Percentiles rank a stretch among this genome's conserved stretches.
phyloP scores from a whole-genome alignment of 2,113 vertebrate species.

The Cephalopterus ornatus region DNA sequence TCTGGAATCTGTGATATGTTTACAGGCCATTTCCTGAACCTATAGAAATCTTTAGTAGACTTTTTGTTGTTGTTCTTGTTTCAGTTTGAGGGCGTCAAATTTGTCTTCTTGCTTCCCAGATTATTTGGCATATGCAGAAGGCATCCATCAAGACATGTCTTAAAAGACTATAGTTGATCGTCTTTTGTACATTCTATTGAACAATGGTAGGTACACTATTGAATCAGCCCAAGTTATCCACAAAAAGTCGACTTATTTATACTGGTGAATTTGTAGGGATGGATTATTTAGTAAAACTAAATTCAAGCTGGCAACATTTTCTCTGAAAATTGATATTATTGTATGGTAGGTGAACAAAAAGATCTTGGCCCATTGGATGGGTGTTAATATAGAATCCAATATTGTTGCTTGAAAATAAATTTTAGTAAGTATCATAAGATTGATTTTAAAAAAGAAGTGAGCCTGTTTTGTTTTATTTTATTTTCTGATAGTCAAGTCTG shows the following conservation, averaged over 20 bases:
- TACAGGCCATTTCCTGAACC: background rate
- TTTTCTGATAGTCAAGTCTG: background rate
- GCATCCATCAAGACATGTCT: conserved; percentile 1
- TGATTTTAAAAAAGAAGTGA: background rate
- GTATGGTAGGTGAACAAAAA: background rate
- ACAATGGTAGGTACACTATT: background rate
- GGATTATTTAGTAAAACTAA: background rate
- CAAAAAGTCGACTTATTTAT: background rate
- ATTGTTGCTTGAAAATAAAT: background rate
- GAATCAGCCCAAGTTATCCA: background rate
- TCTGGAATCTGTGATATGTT: background rate
- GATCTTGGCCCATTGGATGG: background rate
- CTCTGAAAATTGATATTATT: background rate
- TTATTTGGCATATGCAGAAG: background rate
- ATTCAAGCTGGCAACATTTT: background rate
- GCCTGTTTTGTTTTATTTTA: background rate
- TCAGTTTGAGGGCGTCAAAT: background rate
- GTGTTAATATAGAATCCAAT: background rate
- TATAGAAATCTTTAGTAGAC: background rate
- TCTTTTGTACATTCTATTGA: background rate
- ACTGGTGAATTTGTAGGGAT: background rate
- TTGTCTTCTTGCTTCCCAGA: conserved; percentile 5
- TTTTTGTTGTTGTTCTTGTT: background rate
- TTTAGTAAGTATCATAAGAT: background rate
- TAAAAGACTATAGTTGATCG: background rate